These are phyloP conservation scores for Bruchidius siliquastri DNA, from an alignment of 2,888 invertebrate species.

Conservation along the genomic window DNA sequence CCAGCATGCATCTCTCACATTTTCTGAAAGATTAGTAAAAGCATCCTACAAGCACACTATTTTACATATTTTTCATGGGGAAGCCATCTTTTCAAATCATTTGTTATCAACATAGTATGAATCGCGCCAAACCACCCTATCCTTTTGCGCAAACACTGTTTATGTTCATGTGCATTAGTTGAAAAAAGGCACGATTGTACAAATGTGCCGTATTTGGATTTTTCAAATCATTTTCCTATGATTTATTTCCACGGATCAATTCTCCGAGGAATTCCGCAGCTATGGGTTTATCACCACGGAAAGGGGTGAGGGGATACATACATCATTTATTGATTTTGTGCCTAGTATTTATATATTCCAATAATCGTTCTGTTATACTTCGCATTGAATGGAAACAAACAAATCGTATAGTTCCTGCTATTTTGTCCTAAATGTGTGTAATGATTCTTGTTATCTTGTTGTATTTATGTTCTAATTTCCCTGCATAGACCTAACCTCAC, in stretches of 20 bases:
- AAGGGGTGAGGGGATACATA: slow-evolving; percentile 39
- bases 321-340: slow-evolving; percentile 46
- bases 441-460: background rate
- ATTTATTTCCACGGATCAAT: slow-evolving; percentile 8
- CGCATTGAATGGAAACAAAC: background rate
- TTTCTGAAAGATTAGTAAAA: background rate
- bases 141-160: slow-evolving; percentile 40
- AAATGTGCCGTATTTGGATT: slow-evolving; percentile 1
- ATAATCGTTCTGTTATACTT: slow-evolving; percentile 4
- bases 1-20: background rate
- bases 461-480: background rate
- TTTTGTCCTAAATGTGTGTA: background rate
- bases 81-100: slow-evolving; percentile 34
- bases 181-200: slow-evolving; percentile 24
- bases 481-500: background rate
- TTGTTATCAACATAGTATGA: slow-evolving; percentile 30
- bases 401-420: background rate
- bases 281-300: slow-evolving; percentile 19
- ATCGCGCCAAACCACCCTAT: slow-evolving; percentile 41
- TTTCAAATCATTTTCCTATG: background rate
- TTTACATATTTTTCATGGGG: slow-evolving; percentile 15
- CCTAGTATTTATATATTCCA: slow-evolving; percentile 33
- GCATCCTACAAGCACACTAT: background rate
- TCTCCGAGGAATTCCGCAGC: background rate
- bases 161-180: slow-evolving; percentile 42